These are phyloP conservation scores for Diadema setosum DNA, from an alignment of 35 echinoderm and acorn worm genomes.

Conservation along the genomic window DNA sequence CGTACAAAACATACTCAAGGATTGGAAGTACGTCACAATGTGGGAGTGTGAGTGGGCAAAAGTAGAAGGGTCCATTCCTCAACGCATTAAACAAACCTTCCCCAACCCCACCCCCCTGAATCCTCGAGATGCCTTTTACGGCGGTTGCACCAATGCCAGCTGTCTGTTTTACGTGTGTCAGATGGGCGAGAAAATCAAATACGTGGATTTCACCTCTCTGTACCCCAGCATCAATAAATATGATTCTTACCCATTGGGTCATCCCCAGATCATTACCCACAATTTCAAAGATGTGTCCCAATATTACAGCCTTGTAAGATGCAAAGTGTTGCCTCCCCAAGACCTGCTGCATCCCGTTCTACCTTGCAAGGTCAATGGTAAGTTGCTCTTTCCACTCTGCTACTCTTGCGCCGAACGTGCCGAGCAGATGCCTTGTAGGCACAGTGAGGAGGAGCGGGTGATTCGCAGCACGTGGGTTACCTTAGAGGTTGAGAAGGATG, in stretches of 20 bases:
- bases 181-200: slow-evolving; percentile 11
- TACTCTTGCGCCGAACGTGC: slow-evolving; percentile 35
- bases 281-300: background rate
- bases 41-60: background rate
- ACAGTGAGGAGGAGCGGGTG: slow-evolving; percentile 32
- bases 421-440: background rate
- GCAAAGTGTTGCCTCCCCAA: slow-evolving; percentile 21
- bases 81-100: background rate
- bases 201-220: slow-evolving; percentile 38
- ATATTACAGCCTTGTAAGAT: slow-evolving; percentile 2
- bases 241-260: slow-evolving; percentile 44
- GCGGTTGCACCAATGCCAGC: slow-evolving; percentile 49
- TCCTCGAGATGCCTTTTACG: slow-evolving; percentile 32
- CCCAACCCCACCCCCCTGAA: background rate
- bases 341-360: slow-evolving; percentile 38
- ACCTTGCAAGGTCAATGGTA: slow-evolving; percentile 30
- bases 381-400: slow-evolving; percentile 71
- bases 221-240: slow-evolving; percentile 53
- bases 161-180: slow-evolving; percentile 1
- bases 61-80: background rate
- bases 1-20: background rate
- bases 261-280: slow-evolving; percentile 37
- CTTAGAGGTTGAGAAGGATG: slow-evolving; percentile 28
- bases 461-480: slow-evolving; percentile 45
- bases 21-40: background rate